Percentiles rank a stretch among this genome's conserved stretches.
These are phyloP conservation scores for Odontophorus gujanensis DNA, from an alignment of 2,113 vertebrate species.

Conservation along the genomic window DNA sequence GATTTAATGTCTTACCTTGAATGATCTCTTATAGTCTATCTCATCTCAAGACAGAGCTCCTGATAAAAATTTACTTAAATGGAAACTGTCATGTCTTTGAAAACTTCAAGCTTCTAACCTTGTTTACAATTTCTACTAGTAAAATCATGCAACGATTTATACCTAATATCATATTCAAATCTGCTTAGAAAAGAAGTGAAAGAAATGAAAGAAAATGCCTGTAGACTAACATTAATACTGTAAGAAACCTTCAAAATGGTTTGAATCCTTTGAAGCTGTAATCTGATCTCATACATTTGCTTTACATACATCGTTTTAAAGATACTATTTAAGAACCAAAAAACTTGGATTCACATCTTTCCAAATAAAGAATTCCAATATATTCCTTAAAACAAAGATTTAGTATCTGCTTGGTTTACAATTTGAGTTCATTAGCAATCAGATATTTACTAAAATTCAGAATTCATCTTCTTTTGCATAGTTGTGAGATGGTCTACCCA, in stretches of 20 bases:
- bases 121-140: not conserved
- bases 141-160: not conserved
- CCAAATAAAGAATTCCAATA: not conserved
- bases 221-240: not conserved
- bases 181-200: not conserved
- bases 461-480: not conserved
- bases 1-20: slow-evolving; percentile 77
- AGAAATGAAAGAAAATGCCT: slow-evolving; percentile 6
- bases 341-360: not conserved
- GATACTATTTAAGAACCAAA: not conserved
- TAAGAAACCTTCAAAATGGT: not conserved
- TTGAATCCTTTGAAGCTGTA: not conserved
- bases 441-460: not conserved
- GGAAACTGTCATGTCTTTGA: slow-evolving; percentile 69
- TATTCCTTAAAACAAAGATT: not conserved
- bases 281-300: not conserved
- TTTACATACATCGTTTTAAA: not conserved
- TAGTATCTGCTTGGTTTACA: not conserved
- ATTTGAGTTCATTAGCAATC: not conserved
- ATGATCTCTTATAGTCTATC: slow-evolving; percentile 64
- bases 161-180: slow-evolving; percentile 1
- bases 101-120: slow-evolving; percentile 1
- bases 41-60: slow-evolving; percentile 77
- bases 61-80: slow-evolving; percentile 76
- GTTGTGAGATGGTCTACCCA: not conserved